These are phyloP conservation scores for Pelobates fuscus DNA, from an alignment of 2,113 vertebrate species.

Conservation along the genomic window DNA sequence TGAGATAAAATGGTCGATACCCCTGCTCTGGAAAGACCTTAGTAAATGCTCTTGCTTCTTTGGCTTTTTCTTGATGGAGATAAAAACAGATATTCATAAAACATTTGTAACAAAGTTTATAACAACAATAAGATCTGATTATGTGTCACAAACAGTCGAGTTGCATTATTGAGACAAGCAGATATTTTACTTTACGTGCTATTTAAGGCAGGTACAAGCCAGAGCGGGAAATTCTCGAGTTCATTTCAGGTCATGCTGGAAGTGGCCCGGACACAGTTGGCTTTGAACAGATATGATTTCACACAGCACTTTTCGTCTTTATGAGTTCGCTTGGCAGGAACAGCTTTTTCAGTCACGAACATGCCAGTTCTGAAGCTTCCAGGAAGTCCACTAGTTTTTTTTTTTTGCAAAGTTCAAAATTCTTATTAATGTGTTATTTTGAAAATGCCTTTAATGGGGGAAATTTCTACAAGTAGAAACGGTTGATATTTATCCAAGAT, in stretches of 20 bases:
- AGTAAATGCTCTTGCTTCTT: no score
- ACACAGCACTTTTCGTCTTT: constrained; percentile 65
- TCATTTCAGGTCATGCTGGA: constrained; percentile 68
- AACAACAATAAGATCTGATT: constrained; percentile 4
- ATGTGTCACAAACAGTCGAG: neutral
- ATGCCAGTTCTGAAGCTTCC: constrained; percentile 55
- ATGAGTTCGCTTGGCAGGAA: constrained; percentile 61
- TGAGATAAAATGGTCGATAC: no score
- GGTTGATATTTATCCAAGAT: constrained; percentile 67
- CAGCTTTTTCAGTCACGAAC: constrained; percentile 56
- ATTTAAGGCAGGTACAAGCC: constrained; percentile 42
- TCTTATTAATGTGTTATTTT: constrained; percentile 28
- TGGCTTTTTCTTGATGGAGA: no score
- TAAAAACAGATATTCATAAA: no score
- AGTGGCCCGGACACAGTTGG: constrained; percentile 55
- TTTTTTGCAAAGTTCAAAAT: constrained; percentile 32
- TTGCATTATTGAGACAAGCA: neutral
- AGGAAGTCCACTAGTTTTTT: constrained; percentile 56
- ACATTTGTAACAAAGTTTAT: neutral
- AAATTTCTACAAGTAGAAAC: constrained; percentile 63
- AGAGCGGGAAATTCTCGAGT: constrained; percentile 48
- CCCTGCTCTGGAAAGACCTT: no score
- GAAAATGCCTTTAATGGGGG: constrained; percentile 58
- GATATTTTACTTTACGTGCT: constrained; percentile 1
- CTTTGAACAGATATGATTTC: constrained; percentile 67